Evolutionary conservation across 2,113 vertebrate species (phyloP), one percentile per base, ranked within the genome.

Genomic region (Boulengeromyrus knoepffleri): DNA sequence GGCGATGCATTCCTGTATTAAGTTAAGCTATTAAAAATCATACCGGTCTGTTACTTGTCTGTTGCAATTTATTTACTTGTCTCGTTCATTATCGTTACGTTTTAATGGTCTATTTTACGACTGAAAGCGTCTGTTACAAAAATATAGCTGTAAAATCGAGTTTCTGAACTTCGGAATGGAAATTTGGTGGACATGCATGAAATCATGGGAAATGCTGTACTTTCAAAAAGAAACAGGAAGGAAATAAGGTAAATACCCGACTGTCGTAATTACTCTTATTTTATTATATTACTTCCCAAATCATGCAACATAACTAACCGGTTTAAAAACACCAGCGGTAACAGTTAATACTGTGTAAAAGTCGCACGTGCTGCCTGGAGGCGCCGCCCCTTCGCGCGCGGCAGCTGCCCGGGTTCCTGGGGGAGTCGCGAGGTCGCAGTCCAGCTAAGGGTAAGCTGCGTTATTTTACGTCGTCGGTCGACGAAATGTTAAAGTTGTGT

Each of bases 11-110:
- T 90, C 49, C 88, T 85, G 49, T 89, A 80, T 80, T 88, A 70
- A 91, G 53, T 58, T 46, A 88, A 66, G 50, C 39, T 89, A 91
- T 91, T 91, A 91, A 89, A 91, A 91, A 47, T 49, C 56, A 66
- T 50, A 31, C 46, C 21, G 31, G 24, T 90, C 49, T 85, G 36
- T 70, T 62, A 42, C 7, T 42, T 47, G 49, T 49, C 31, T 45
- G 15, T 87, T 39, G 21, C 2, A 13, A 27, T 15, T 74, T 31
- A 49, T 45, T 88, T 47, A 21, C 80, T 85, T n/a, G 45, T 24
- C 80, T 84, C 39, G 21, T n/a, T 10, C 45, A 80, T 80, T 42
- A 80, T 19, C 15, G 15, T 36, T 80, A 39, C 74, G 3, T 80
- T 80, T 62, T 80, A 39, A 77, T 77, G 5, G 15, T 77, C 17